Conservation (phyloP, 2,113 vertebrate genomes). For the Tricholaema leucomelas region DNA sequence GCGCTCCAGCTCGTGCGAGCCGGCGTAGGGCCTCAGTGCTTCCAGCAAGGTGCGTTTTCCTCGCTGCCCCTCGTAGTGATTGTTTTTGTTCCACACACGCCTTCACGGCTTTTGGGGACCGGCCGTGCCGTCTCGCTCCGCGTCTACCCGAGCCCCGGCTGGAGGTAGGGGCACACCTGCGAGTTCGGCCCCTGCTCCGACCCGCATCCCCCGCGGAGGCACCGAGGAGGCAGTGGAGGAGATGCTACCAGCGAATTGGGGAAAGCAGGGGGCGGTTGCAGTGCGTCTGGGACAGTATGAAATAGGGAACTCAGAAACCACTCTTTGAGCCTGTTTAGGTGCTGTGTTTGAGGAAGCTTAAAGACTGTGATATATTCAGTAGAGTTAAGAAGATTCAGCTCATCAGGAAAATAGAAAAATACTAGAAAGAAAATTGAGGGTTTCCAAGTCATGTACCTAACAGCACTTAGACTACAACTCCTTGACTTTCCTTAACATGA, state of each 20-base stretch:
- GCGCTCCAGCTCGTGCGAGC: not conserved
- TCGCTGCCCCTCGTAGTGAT: fast-evolving
- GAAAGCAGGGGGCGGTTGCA: fast-evolving
- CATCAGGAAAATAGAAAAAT: not conserved
- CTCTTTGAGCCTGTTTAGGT: fast-evolving
- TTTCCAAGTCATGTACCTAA: too few species aligned
- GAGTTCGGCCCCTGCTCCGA: not conserved
- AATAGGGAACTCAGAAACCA: fast-evolving
- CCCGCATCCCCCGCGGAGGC: too few species aligned
- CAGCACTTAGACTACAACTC: fast-evolving
- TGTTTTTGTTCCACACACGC: not conserved
- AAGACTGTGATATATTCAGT: fast-evolving
- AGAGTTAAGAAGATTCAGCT: not conserved
- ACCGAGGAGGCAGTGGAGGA: not conserved
- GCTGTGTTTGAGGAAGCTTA: not conserved
- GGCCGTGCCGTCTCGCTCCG: not conserved
- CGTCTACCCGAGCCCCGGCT: too few species aligned
- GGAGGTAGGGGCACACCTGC: not conserved
- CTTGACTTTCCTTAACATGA: fast-evolving
- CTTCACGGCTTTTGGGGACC: not conserved
- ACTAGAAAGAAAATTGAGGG: not conserved
- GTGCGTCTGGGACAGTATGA: not conserved
- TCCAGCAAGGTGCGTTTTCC: fast-evolving
- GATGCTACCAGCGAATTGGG: not conserved
- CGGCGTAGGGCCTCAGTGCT: not conserved